Evolutionary conservation across 30 jellyfish, hydroid and myxozoan species (phyloP).

Genomic region (Aurelia aurita complex sp. Pacific): DNA sequence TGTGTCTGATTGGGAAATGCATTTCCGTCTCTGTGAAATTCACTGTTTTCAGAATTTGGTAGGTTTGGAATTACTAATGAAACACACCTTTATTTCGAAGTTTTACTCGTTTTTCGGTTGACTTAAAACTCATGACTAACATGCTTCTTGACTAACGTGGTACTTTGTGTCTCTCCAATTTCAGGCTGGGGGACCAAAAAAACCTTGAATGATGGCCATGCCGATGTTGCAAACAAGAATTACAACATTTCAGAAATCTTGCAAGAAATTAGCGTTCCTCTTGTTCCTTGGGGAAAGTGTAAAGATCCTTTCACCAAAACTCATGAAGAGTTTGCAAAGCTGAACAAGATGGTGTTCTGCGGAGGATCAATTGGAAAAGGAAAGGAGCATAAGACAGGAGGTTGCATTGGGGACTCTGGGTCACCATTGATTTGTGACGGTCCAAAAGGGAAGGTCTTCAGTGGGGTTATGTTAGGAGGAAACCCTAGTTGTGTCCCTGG

Average conservation of each 20-base stretch:
- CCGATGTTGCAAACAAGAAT: constrained; percentile 5
- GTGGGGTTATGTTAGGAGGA: constrained; percentile 57
- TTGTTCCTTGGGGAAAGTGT: constrained; percentile 46
- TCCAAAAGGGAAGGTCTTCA: neutral
- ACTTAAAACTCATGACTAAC: too few relatives aligned
- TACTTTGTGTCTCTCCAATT: neutral
- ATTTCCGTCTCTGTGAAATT: too few relatives aligned
- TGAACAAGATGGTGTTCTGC: constrained; percentile 34
- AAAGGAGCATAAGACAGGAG: constrained; percentile 4
- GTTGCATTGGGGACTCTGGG: constrained; percentile 70
- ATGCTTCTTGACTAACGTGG: too few relatives aligned
- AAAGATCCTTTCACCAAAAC: constrained; percentile 11
- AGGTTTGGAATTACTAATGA: too few relatives aligned
- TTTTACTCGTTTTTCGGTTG: too few relatives aligned
- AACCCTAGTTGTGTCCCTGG: constrained; percentile 55
- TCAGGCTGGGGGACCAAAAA: constrained; percentile 60
- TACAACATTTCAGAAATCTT: constrained; percentile 27
- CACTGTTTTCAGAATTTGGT: too few relatives aligned
- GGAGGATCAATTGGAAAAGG: constrained; percentile 29
- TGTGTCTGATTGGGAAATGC: too few relatives aligned
- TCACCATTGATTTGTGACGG: constrained; percentile 58
- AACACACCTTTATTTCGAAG: too few relatives aligned
- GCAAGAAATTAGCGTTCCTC: constrained; percentile 51
- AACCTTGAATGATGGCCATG: neutral
- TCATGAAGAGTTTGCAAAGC: constrained; percentile 45